A percentile compares a stretch with the other conserved stretches of the same genome.
Evolutionary conservation across 2,888 invertebrate genomes (phyloP).

Genomic region (Penaeus monodon): DNA sequence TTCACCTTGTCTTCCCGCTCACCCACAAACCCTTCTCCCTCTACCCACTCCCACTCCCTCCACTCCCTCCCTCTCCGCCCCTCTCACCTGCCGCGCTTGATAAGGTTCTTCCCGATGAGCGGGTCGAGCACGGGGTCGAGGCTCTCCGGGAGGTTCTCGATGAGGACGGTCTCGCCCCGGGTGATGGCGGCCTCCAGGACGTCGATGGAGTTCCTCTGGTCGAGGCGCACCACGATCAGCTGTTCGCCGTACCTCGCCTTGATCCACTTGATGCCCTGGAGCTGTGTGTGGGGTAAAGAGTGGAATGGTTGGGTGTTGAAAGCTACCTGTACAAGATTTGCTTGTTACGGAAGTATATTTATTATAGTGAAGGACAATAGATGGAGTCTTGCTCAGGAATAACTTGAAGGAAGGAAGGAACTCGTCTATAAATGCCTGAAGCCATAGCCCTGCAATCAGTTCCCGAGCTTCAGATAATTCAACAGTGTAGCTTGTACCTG

Average conservation of each 20-base stretch:
- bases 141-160: constrained; percentile 93
- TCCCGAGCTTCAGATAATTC: too few relatives aligned
- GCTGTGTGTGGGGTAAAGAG: too few relatives aligned
- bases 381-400: too few relatives aligned
- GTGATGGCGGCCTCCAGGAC: constrained; percentile 76
- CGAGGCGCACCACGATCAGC: constrained; percentile 86
- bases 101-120: constrained; percentile 88
- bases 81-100: constrained; percentile 89
- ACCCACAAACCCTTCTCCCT: too few relatives aligned
- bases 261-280: constrained; percentile 97
- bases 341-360: constrained; percentile 70
- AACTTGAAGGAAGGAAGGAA: too few relatives aligned
- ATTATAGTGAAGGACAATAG: not conserved
- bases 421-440: too few relatives aligned
- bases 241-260: constrained; percentile 89
- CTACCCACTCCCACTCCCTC: not conserved
- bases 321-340: too few relatives aligned
- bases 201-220: constrained; percentile 91
- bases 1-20: too few relatives aligned
- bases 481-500: constrained; percentile 72
- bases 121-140: constrained; percentile 95
- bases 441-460: too few relatives aligned
- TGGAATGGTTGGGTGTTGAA: too few relatives aligned
- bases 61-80: not conserved
- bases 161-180: constrained; percentile 66